Conservation (phyloP, 2,888 invertebrate species). For the Tholera decimalis region DNA sequence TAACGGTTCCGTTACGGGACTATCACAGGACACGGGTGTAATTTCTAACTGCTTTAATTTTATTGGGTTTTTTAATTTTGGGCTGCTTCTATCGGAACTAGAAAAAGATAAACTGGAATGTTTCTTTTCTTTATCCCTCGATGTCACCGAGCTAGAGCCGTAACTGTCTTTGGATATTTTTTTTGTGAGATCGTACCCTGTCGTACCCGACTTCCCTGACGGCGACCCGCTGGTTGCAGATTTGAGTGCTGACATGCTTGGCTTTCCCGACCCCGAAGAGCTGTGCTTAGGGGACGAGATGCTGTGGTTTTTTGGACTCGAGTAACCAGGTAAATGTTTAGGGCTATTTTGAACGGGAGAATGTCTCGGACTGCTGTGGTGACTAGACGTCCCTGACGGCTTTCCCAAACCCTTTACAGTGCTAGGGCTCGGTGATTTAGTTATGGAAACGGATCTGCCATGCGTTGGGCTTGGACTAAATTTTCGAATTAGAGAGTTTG, state of each 20-base stretch:
- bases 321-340: slow-evolving; percentile 93
- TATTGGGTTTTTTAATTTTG: slow-evolving; percentile 93
- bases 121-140: slow-evolving; percentile 91
- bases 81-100: slow-evolving; percentile 92
- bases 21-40: slow-evolving; percentile 90
- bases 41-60: slow-evolving; percentile 94
- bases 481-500: slow-evolving; percentile 93
- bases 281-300: slow-evolving; percentile 95
- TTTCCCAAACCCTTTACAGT: slow-evolving; percentile 85
- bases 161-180: slow-evolving; percentile 90
- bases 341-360: slow-evolving; percentile 95
- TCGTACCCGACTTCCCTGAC: slow-evolving; percentile 91
- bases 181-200: slow-evolving; percentile 90
- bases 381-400: slow-evolving; percentile 88
- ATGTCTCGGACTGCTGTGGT: slow-evolving; percentile 94
- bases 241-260: slow-evolving; percentile 97
- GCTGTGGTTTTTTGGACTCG: slow-evolving; percentile 95
- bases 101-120: slow-evolving; percentile 89
- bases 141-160: slow-evolving; percentile 81
- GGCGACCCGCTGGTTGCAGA: slow-evolving; percentile 94
- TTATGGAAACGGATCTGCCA: slow-evolving; percentile 92
- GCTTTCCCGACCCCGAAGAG: slow-evolving; percentile 95
- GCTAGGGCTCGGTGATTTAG: slow-evolving; percentile 91
- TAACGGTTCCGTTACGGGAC: slow-evolving; percentile 84
- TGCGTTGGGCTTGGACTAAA: slow-evolving; percentile 94